A percentile compares a stretch with the other conserved stretches of the same genome.
phyloP scores from a whole-genome alignment of 2,797 vertebrate genomes.

The Aplochiton taeniatus region DNA sequence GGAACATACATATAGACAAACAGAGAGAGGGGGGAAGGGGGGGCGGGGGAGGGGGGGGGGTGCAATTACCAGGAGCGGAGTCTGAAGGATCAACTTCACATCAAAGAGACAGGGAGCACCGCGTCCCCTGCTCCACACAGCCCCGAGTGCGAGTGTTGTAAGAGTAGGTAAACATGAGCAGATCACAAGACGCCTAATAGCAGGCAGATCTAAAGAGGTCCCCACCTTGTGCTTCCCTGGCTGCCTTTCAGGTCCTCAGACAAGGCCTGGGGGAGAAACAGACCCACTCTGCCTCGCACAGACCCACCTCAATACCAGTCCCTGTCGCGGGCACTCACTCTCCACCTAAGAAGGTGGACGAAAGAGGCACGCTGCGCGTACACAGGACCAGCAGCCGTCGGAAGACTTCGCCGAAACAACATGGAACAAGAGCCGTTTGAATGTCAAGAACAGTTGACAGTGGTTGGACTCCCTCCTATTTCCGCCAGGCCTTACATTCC shows the following conservation, averaged over 20 bases:
- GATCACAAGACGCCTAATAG: constrained; percentile 80
- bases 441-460: too few relatives aligned
- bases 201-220: constrained; percentile 78
- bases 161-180: constrained; percentile 79
- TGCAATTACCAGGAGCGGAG: constrained; percentile 77
- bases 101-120: constrained; percentile 73
- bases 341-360: neutral
- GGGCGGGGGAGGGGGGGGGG: constrained; percentile 25
- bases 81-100: constrained; percentile 80
- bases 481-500: too few relatives aligned
- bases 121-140: constrained; percentile 62
- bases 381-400: too few relatives aligned
- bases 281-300: constrained; percentile 43
- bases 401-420: too few relatives aligned
- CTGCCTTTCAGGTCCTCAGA: constrained; percentile 67
- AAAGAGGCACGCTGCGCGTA: too few relatives aligned
- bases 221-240: constrained; percentile 71
- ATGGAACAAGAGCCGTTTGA: too few relatives aligned
- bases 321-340: neutral
- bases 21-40: neutral
- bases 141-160: constrained; percentile 69
- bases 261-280: constrained; percentile 59
- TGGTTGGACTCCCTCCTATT: too few relatives aligned
- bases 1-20: constrained; percentile 1
- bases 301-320: constrained; percentile 36